Evolutionary conservation across 2,113 vertebrate species (phyloP), one percentile per base, ranked within the genome.

Genomic region (Misgurnus mizolepis): DNA sequence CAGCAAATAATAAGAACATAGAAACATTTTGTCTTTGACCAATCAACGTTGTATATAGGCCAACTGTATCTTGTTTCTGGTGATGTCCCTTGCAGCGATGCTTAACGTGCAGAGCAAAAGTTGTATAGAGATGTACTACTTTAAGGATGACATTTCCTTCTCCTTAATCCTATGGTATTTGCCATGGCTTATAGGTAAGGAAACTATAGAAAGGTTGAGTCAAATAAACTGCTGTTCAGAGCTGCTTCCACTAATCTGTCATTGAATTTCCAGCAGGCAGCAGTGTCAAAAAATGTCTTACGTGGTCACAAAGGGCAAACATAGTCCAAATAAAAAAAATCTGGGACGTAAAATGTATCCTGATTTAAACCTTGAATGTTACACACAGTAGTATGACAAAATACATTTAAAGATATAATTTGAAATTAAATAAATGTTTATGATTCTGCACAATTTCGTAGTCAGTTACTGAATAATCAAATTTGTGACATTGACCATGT

Each of bases 241-340:
- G 84, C 79, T 41, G 76, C 18, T 85, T 88, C 86, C 88, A 89
- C 89, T 90, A 90, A 91, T 92, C 89, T 91, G 86, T 92, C 83
- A 91, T 90, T 90, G 90, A 87, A 90, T 91, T 92, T 91, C 89
- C 89, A 80, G 70, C 79, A 77, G 88, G 88, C 85, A 82, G 90
- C 87, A 82, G 27, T 34, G 27, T 34, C 27, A 34, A 85, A 89
- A 88, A 89, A 90, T 47, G 41, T 14, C 72, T 12, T 2, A 58
- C 43, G 41, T 50, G 34, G 41, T 10, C 43, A 39, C 60, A 67
- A 47, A 60, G 55, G 50, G 67, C 15, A 71, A 43, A 56, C 68
- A 71, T 39, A 66, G 12, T 45, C 27, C 27, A 34, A 47, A 17
- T 8, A 12, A 55, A 69, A 22, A 53, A 41, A 50, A 66, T 62